phyloP scores from a whole-genome alignment of 92 coral and sea anemone genomes.

The Bergia sp. region DNA sequence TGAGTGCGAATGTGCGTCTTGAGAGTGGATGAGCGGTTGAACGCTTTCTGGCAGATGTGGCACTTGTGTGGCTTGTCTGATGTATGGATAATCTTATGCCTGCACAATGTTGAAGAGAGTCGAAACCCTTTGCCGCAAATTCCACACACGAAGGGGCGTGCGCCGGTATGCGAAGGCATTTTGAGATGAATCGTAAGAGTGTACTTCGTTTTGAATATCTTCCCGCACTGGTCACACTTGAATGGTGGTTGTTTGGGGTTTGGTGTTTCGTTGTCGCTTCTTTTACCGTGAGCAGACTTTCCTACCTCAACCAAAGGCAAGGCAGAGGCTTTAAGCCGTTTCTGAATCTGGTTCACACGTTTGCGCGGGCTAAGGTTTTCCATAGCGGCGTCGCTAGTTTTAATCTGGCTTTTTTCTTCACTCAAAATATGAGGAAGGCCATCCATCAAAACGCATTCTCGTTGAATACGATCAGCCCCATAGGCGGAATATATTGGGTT shows the following conservation, averaged over 20 bases:
- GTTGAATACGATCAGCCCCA: background rate
- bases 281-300: background rate
- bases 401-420: background rate
- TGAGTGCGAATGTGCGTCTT: slow-evolving; percentile 98
- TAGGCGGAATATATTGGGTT: background rate
- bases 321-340: background rate
- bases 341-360: background rate
- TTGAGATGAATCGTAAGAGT: slow-evolving; percentile 96
- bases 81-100: slow-evolving; percentile 98
- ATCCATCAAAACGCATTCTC: background rate
- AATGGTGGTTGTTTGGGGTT: slow-evolving; percentile 62
- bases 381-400: background rate
- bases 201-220: slow-evolving; percentile 96
- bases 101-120: slow-evolving; percentile 93
- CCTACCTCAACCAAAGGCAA: background rate
- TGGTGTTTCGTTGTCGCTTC: background rate
- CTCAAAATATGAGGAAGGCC: background rate
- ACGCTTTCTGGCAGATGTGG: slow-evolving; percentile 92
- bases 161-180: slow-evolving; percentile 99
- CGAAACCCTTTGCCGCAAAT: slow-evolving; percentile 99
- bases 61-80: slow-evolving; percentile 97
- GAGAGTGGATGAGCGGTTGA: slow-evolving; percentile 98
- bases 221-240: slow-evolving; percentile 96
- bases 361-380: background rate
- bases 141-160: slow-evolving; percentile 98